phyloP scores from a whole-genome alignment of 1,140 invertebrate genomes.

The Cyclargus thomasi region DNA sequence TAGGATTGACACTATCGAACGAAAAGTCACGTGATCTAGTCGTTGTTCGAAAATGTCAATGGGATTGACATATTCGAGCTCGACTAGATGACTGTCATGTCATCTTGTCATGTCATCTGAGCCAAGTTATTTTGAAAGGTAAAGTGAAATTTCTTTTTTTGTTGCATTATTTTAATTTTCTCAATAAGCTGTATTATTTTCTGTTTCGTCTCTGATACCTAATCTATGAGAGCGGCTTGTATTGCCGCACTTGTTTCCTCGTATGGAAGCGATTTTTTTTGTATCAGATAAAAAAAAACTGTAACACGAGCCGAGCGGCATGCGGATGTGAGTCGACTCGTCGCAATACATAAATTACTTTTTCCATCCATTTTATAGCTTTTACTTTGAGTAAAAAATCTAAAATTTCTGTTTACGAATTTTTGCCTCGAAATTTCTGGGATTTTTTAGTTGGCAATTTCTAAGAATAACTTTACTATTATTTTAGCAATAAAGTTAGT shows the following conservation, averaged over 20 bases:
- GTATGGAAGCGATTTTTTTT: constrained; percentile 45
- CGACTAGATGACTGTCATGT: too few species aligned
- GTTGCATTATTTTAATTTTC: too few species aligned
- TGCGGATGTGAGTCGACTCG: constrained; percentile 47
- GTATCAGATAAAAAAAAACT: constrained; percentile 40
- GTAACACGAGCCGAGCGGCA: constrained; percentile 59
- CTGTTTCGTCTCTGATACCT: not conserved
- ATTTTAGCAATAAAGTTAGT: not conserved
- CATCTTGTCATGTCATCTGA: too few species aligned
- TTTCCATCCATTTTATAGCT: constrained; percentile 5
- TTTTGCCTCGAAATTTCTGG: not conserved
- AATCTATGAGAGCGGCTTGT: constrained; percentile 18
- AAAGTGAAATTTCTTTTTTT: too few species aligned
- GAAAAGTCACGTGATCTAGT: too few species aligned
- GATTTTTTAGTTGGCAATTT: not conserved
- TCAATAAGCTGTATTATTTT: too few species aligned
- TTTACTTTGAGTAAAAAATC: not conserved
- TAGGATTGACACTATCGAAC: too few species aligned
- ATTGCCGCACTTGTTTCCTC: constrained; percentile 47
- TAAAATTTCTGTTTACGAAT: not conserved
- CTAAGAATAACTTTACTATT: not conserved
- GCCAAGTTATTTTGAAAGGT: too few species aligned
- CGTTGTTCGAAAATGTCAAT: too few species aligned
- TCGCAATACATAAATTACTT: constrained; percentile 9
- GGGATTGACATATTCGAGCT: too few species aligned